Conservation (phyloP, 2,113 vertebrate species). For the Leucopsar rothschildi region DNA sequence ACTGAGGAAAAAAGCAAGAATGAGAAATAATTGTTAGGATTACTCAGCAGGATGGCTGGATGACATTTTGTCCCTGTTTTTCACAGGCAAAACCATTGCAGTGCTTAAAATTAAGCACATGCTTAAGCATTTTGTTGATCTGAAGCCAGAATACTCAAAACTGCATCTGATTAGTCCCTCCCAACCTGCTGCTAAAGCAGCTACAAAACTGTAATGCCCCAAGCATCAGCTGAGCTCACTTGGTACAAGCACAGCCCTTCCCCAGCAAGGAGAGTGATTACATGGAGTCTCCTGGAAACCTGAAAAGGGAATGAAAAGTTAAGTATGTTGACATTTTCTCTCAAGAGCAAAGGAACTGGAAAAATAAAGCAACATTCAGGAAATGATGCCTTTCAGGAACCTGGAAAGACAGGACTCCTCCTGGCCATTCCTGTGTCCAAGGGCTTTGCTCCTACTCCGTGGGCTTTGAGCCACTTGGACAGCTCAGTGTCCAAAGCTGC, state of each 20-base stretch:
- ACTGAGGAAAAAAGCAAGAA: not conserved
- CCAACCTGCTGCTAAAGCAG: not conserved
- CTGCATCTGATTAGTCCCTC: not conserved
- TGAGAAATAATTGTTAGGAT: not conserved
- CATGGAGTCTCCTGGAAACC: not conserved
- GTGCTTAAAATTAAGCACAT: not conserved
- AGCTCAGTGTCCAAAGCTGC: not conserved
- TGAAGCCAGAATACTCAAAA: not conserved
- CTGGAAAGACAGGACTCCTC: not conserved
- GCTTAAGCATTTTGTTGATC: not conserved
- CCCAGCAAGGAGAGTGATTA: not conserved
- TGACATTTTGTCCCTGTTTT: not conserved
- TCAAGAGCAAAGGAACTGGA: not conserved
- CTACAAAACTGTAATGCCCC: not conserved
- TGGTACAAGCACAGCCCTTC: not conserved
- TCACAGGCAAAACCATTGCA: not conserved
- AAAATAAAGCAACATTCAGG: not conserved
- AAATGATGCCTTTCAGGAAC: not conserved
- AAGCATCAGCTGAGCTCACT: not conserved
- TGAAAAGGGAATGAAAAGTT: not conserved
- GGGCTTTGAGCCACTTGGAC: slow-evolving; percentile 23
- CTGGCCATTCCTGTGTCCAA: not conserved
- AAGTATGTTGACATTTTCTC: not conserved
- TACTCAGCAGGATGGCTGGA: slow-evolving; percentile 1
- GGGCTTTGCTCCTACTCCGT: accelerated